Conservation (phyloP, 2,888 invertebrate species). For the Boloria euphrosyne region DNA sequence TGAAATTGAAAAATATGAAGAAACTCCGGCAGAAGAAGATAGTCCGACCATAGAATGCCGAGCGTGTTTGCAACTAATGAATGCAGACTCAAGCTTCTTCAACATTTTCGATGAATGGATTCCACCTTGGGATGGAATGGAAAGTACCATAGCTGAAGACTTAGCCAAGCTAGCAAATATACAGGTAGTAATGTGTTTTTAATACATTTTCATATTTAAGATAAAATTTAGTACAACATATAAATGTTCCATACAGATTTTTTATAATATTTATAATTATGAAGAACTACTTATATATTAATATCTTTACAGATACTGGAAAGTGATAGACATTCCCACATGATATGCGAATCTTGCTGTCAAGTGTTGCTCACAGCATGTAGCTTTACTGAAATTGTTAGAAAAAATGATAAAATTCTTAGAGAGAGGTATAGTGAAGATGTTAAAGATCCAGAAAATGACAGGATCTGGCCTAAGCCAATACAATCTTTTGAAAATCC, state of each 20-base stretch:
- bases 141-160: conserved; percentile 62
- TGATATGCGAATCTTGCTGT: conserved; percentile 61
- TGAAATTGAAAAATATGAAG: conserved; percentile 15
- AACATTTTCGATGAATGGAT: conserved; percentile 61
- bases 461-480: conserved; percentile 66
- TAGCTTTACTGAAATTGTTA: conserved; percentile 53
- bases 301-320: conserved; percentile 53
- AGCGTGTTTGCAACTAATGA: conserved; percentile 56
- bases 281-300: conserved; percentile 1
- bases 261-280: neutral
- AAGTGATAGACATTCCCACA: conserved; percentile 59
- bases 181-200: conserved; percentile 49
- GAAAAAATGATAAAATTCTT: conserved; percentile 52
- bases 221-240: no score
- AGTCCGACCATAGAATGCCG: conserved; percentile 54
- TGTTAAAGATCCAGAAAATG: conserved; percentile 17
- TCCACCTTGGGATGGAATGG: conserved; percentile 59
- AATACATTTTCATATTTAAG: conserved; percentile 1
- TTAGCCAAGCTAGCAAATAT: conserved; percentile 59
- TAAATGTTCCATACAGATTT: neutral
- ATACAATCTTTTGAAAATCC: conserved; percentile 56
- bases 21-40: conserved; percentile 15
- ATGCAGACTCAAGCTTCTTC: conserved; percentile 45
- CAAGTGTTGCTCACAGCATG: conserved; percentile 55
- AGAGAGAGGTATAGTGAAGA: conserved; percentile 43